phyloP scores from a whole-genome alignment of 2,888 invertebrate genomes.

The Ophion ventricosus region DNA sequence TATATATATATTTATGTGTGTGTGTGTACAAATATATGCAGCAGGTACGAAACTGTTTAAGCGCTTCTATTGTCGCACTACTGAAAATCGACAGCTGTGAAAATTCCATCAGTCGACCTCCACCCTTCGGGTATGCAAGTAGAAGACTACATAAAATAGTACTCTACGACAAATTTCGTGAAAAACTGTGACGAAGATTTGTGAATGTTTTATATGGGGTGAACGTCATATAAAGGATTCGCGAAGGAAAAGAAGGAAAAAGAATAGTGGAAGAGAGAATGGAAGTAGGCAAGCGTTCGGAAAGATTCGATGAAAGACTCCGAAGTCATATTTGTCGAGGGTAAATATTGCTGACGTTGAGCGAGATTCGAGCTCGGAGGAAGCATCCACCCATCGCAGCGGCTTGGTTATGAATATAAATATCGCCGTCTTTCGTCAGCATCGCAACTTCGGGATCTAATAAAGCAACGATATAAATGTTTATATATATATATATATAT shows the following conservation, averaged over 20 bases:
- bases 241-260: constrained; percentile 52
- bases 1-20: constrained; percentile 1
- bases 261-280: constrained; percentile 53
- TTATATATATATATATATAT: not conserved
- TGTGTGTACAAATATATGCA: constrained; percentile 1
- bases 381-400: constrained; percentile 34
- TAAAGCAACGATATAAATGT: constrained; percentile 37
- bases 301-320: constrained; percentile 72
- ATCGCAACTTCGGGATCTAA: constrained; percentile 53
- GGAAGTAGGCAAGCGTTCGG: constrained; percentile 44
- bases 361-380: constrained; percentile 41
- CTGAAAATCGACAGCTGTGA: constrained; percentile 69
- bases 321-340: constrained; percentile 71
- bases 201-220: constrained; percentile 41
- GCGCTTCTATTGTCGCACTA: constrained; percentile 58
- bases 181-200: constrained; percentile 52
- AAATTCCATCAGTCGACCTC: constrained; percentile 55
- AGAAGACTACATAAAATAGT: constrained; percentile 54
- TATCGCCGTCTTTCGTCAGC: constrained; percentile 62
- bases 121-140: constrained; percentile 12
- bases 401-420: constrained; percentile 75
- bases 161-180: constrained; percentile 32
- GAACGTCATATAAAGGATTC: constrained; percentile 34
- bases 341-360: constrained; percentile 73
- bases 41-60: constrained; percentile 48